Base-by-base conservation (phyloP, 1,140 invertebrate species). In the Rhopalosiphum maidis region DNA sequence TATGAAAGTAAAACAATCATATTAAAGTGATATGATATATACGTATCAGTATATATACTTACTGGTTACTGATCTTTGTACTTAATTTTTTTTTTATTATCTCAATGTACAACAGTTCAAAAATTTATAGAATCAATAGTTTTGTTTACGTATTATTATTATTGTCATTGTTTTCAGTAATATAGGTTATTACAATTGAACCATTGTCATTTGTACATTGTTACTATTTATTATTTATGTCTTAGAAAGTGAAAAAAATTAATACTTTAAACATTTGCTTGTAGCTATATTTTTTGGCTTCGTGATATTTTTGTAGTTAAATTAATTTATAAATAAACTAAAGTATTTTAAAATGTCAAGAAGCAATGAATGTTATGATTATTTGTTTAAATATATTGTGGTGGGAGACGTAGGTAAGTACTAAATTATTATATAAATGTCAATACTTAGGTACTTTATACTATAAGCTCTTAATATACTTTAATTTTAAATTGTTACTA, bases 371-470 rank as follows among this genome's bases (percentile, higher is more conserved):
- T 37, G 37, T 43, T 93, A 93, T 30, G 77, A 93, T 25, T 93
- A 93, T 43, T 93, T 93, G 23, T 93, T 93, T 43, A 93, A 93
- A 51, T 93, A 85, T 25, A 93, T 93, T 30, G 91, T 93, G 9
- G 82, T 93, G 21, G 91, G 91, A 22, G 82, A 93, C 48, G 91
- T 43, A 15, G 82, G 91, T 93, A 43, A 93, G 91, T 92, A 22
- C n/a, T n/a, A n/a, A 46, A 55, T 37, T 54, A 55, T 55, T 54
- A 89, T 25, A 37, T 30, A 30, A 46, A 87, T 48, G 5, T 6
- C 6, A 21, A 87, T 46, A 83, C 55, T 60, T 54, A 60, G 60
- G 30, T 68, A 30, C 0, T 68, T 68, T 15, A 30, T 55, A 7
- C 8, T 68, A 68, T 15, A 68, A 68, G 2, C 11, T 60, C 15